phyloP scores from a whole-genome alignment of 2,113 vertebrate species.

The Mesocricetus auratus region DNA sequence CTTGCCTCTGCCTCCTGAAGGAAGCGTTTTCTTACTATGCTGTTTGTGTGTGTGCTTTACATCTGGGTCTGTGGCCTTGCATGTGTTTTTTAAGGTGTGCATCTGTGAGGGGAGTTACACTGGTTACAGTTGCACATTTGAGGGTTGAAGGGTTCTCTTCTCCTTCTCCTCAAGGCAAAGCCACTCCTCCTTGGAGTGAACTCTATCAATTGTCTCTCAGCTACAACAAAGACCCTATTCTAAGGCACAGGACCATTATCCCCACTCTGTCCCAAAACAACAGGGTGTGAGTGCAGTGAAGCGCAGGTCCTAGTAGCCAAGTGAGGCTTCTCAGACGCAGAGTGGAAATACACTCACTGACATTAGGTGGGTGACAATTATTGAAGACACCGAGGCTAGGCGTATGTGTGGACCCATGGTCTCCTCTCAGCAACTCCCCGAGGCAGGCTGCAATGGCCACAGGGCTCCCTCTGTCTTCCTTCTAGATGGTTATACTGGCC shows the following conservation, averaged over 20 bases:
- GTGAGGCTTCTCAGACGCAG: not conserved
- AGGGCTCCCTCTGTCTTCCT: not conserved
- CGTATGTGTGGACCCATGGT: rapidly evolving
- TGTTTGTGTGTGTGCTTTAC: not conserved
- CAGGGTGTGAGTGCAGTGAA: not conserved
- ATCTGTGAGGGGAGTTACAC: too few relatives aligned
- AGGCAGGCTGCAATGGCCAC: not conserved
- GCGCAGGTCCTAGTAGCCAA: not conserved
- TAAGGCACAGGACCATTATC: too few relatives aligned
- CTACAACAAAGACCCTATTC: too few relatives aligned
- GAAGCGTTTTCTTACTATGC: not conserved
- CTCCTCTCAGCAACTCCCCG: not conserved
- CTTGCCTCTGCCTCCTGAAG: too few relatives aligned
- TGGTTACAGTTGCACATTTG: too few relatives aligned
- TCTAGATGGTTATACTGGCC: rapidly evolving
- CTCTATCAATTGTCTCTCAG: not conserved
- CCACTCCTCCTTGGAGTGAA: not conserved
- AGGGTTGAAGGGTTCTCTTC: not conserved
- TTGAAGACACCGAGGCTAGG: not conserved
- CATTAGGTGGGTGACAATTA: not conserved
- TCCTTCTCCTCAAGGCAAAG: too few relatives aligned
- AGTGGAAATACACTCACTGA: not conserved
- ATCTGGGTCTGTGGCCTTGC: not conserved
- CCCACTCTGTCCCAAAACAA: not conserved
- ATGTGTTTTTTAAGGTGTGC: not conserved